Evolutionary conservation across 2,797 vertebrate genomes (phyloP).

Genomic region (Rhinella marina): DNA sequence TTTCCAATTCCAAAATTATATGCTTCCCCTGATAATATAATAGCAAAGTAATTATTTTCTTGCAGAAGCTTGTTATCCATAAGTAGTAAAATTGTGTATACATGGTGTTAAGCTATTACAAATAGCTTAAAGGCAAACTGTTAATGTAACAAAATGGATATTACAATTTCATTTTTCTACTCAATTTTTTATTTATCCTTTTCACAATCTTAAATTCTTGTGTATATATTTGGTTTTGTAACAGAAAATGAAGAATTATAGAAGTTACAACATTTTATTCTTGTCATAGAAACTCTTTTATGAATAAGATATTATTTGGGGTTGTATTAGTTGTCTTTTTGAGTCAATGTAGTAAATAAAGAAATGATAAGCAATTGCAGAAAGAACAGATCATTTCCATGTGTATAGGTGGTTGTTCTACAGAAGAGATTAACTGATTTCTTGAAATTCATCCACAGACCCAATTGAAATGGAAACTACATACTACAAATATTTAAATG

Average conservation of each 20-base stretch:
- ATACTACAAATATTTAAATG: too few species aligned
- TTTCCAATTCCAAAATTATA: constrained; percentile 7
- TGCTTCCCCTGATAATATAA: constrained; percentile 11
- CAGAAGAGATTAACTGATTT: not conserved
- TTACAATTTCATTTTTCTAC: constrained; percentile 7
- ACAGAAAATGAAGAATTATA: not conserved
- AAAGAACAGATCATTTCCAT: not conserved
- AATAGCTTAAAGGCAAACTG: constrained; percentile 26
- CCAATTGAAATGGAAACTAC: too few species aligned
- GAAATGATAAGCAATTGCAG: not conserved
- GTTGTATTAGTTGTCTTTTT: not conserved
- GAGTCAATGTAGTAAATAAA: constrained; percentile 15
- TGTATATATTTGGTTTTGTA: not conserved
- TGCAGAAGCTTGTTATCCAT: constrained; percentile 11
- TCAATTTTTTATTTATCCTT: not conserved
- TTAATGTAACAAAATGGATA: not conserved
- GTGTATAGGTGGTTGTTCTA: not conserved
- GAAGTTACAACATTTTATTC: constrained; percentile 7
- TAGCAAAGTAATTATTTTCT: constrained; percentile 42
- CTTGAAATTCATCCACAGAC: too few species aligned
- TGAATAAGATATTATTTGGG: not conserved
- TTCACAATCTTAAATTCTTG: not conserved
- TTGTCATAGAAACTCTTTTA: not conserved
- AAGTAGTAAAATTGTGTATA: constrained; percentile 17
- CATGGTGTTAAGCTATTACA: constrained; percentile 16